phyloP scores from a whole-genome alignment of 2,113 vertebrate species.

The Lipotes vexillifer region DNA sequence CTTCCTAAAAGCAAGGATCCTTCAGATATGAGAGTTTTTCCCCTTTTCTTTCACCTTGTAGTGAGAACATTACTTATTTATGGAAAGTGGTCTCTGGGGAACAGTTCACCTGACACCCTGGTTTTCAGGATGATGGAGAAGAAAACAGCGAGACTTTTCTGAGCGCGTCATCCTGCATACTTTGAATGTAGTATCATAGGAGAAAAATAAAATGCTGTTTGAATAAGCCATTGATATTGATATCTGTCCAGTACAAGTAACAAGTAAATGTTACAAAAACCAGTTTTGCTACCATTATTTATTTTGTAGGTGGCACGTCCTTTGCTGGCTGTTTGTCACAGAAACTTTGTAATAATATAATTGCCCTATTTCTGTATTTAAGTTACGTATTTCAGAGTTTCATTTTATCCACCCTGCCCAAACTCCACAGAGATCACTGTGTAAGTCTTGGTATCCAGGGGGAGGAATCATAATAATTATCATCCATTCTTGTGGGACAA shows the following conservation, averaged over 20 bases:
- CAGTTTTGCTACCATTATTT: neutral
- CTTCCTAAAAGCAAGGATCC: neutral
- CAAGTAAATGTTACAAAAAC: neutral
- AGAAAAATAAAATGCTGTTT: neutral
- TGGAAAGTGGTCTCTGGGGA: neutral
- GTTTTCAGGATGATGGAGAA: neutral
- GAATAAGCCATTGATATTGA: neutral
- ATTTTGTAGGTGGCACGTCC: neutral
- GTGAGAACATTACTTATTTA: neutral
- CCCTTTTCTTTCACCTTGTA: neutral
- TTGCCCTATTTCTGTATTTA: fast-evolving
- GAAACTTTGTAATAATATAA: neutral
- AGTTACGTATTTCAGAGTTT: neutral
- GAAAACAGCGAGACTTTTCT: neutral
- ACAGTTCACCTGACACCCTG: neutral
- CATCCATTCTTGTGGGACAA: no score
- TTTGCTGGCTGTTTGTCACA: no score
- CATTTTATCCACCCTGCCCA: neutral
- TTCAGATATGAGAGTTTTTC: neutral
- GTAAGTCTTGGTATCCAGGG: fast-evolving
- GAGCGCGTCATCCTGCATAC: fast-evolving
- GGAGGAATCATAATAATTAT: no score
- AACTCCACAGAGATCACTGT: no score
- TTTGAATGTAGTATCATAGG: no score
- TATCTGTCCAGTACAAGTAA: neutral